These are phyloP conservation scores for Hypomesus transpacificus DNA, from an alignment of 2,113 vertebrate species.

Conservation along the genomic window DNA sequence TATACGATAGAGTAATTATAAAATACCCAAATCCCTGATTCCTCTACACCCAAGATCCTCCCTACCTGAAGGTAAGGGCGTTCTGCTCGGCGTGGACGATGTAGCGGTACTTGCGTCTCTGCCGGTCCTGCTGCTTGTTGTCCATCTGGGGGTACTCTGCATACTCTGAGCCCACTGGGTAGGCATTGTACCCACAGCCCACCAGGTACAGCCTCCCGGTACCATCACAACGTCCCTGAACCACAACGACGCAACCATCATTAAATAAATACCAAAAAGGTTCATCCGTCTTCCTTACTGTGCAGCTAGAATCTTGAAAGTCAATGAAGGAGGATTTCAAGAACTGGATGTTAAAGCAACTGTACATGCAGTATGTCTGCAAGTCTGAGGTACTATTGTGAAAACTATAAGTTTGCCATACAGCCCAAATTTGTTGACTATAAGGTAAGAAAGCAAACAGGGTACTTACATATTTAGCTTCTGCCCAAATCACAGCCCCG, in stretches of 20 bases:
- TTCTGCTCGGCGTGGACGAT: constrained; percentile 96
- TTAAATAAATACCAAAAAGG: neutral
- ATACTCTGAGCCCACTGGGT: constrained; percentile 87
- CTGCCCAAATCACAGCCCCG: constrained; percentile 93
- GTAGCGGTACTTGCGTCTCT: constrained; percentile 90
- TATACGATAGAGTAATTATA: no score
- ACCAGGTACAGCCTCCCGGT: constrained; percentile 82
- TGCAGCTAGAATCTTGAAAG: neutral
- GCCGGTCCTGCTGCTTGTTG: constrained; percentile 84
- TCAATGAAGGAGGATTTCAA: no score
- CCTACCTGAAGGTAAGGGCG: constrained; percentile 92
- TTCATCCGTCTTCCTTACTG: neutral
- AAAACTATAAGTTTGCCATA: no score
- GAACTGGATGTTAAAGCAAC: no score
- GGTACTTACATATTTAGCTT: constrained; percentile 80
- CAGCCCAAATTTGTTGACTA: neutral
- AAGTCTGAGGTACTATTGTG: no score
- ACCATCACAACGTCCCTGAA: constrained; percentile 77
- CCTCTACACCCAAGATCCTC: no score
- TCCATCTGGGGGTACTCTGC: constrained; percentile 95
- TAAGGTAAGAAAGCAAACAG: neutral
- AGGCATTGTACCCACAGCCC: constrained; percentile 94
- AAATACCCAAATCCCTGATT: no score
- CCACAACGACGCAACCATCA: neutral
- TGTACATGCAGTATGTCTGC: no score